Evolutionary conservation across 1,140 invertebrate species (phyloP).

Genomic region (Aphidius gifuensis): DNA sequence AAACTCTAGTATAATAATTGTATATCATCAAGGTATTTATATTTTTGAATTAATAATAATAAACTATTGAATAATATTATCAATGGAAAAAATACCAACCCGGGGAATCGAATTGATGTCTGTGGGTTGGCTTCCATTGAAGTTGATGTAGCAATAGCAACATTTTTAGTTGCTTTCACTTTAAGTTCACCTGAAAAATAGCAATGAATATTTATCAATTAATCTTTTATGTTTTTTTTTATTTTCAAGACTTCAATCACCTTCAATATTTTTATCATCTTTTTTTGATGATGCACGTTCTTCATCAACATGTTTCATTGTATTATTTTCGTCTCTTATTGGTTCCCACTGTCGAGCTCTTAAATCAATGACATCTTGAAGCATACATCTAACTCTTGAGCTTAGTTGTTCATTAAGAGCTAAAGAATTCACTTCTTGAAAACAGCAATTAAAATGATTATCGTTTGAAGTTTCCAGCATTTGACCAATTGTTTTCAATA

Average conservation of each 20-base stretch:
- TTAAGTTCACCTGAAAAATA: no score
- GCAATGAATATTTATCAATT: no score
- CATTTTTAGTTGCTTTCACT: no score
- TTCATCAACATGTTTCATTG: conserved; percentile 83
- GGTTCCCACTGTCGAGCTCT: conserved; percentile 81
- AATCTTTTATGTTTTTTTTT: no score
- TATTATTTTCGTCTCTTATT: conserved; percentile 79
- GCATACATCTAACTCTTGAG: conserved; percentile 85
- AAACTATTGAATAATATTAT: no score
- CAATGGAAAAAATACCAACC: background rate
- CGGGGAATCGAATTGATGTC: background rate
- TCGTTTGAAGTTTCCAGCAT: conserved; percentile 68
- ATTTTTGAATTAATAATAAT: no score
- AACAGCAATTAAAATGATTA: conserved; percentile 48
- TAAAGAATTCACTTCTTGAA: conserved; percentile 68
- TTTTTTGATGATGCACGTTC: conserved; percentile 70
- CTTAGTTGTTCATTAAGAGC: conserved; percentile 56
- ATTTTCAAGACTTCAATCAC: conserved; percentile 33
- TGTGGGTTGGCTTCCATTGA: background rate
- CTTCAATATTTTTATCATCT: conserved; percentile 37
- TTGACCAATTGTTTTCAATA: conserved; percentile 87
- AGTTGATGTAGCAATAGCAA: no score
- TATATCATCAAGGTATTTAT: no score
- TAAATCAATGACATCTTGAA: conserved; percentile 92
- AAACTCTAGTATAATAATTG: no score